Base-by-base conservation (phyloP, 2,797 vertebrate genomes). In the Trachops cirrhosus region DNA sequence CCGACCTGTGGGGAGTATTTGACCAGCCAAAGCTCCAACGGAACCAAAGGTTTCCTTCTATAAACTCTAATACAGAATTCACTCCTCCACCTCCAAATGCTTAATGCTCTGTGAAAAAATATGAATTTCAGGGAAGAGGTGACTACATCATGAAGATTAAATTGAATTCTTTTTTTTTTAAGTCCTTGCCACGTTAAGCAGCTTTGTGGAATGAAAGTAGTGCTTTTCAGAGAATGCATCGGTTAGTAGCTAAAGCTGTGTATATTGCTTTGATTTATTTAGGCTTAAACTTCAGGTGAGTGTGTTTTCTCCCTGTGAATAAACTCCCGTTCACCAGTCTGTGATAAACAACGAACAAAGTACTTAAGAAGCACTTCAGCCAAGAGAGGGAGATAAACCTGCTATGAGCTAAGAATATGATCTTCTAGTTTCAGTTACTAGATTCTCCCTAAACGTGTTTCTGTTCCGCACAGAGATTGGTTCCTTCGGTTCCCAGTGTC, bases 141-240 rank as follows among this genome's bases (percentile, higher is more conserved):
- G 0, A 59, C 75, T 9, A 87, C 34, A 77, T 87, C 77, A 39
- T 46, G 59, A 89, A 97, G 32, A 5, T 18, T 97, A 62, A 96
- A 44, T 97, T 98, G 98, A 98, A 98, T 98, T 98, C 98, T 98
- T 96, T 97, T 57, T 95, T 97, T 97, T 93, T 97, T 97, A 89
- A 89, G 73, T 93, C 97, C 82, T 96, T 97, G 96, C 96, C 96
- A 89, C 97, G 97, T 96, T 96, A 91, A 89, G 70, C 86, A 96
- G 97, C 96, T 97, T 98, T 94, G 82, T 97, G 94, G 96, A 98
- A 97, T 37, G 74, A 24, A 59, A 59, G 85, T 91, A 93, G 39
- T 19, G 86, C 96, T 98, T 98, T 93, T 95, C 94, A 97, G 29
- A 96, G 64, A 97, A 97, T 96, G 86, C 86, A 95, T 57, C 16